Evolutionary conservation across 2,888 invertebrate species (phyloP).

Genomic region (Augochlorella aurata): DNA sequence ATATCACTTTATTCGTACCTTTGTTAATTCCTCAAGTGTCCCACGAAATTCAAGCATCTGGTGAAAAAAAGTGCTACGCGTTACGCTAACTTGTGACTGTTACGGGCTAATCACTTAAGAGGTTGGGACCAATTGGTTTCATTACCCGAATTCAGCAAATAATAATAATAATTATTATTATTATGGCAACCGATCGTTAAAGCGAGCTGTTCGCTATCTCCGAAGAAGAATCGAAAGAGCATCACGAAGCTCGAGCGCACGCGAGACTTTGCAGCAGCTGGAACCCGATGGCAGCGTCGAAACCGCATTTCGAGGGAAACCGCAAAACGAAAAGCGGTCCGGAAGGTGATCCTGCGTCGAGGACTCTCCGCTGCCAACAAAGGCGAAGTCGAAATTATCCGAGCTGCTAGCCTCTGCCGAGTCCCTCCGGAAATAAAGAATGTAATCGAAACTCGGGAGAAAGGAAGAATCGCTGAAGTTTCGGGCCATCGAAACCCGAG

Average conservation of each 20-base stretch:
- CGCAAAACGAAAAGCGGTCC: slow-evolving; percentile 48
- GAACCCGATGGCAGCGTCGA: slow-evolving; percentile 19
- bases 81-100: too few relatives aligned
- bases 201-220: too few relatives aligned
- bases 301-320: slow-evolving; percentile 24
- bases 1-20: too few relatives aligned
- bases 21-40: too few relatives aligned
- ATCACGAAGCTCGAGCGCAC: neutral
- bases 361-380: neutral
- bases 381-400: neutral
- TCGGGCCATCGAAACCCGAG: slow-evolving; percentile 2
- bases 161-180: too few relatives aligned
- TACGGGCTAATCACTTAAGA: too few relatives aligned
- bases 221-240: neutral
- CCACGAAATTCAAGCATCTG: too few relatives aligned
- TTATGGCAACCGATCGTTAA: too few relatives aligned
- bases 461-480: slow-evolving; percentile 7
- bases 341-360: slow-evolving; percentile 9
- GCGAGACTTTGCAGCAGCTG: slow-evolving; percentile 31
- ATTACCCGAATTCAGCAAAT: too few relatives aligned
- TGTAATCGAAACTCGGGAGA: neutral
- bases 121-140: too few relatives aligned
- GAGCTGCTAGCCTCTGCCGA: neutral
- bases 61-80: too few relatives aligned
- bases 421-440: slow-evolving; percentile 5